Evolutionary conservation across 2,888 invertebrate species (phyloP).

Genomic region (Dione juno): DNA sequence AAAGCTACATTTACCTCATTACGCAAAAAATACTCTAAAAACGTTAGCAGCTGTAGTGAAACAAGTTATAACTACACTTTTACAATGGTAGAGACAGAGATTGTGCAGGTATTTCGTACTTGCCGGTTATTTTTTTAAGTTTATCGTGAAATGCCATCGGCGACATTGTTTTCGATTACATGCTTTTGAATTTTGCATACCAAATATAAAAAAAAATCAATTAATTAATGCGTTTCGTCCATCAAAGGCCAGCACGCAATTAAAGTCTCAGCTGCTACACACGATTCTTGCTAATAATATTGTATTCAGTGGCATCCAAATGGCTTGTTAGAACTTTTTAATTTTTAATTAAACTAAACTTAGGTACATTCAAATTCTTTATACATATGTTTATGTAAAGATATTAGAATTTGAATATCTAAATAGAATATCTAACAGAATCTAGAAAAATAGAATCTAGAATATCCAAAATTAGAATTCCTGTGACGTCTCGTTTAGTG

Average conservation of each 20-base stretch:
- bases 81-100: conserved; percentile 15
- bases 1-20: no score
- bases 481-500: no score
- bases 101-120: conserved; percentile 14
- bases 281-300: conserved; percentile 8
- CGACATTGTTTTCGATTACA: conserved; percentile 29
- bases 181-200: conserved; percentile 24
- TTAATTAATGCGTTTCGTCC: conserved; percentile 29
- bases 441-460: no score
- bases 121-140: conserved; percentile 14
- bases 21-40: not conserved
- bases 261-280: conserved; percentile 25
- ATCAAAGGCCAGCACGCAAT: conserved; percentile 26
- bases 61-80: not conserved
- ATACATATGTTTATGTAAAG: no score
- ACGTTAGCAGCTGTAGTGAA: conserved; percentile 2
- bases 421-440: no score
- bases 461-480: no score
- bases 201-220: conserved; percentile 18
- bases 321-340: conserved; percentile 22
- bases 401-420: no score
- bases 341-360: conserved; percentile 5
- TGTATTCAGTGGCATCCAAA: conserved; percentile 6
- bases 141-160: conserved; percentile 26
- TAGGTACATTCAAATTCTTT: not conserved